Evolutionary conservation across 2,797 vertebrate genomes (phyloP).

Genomic region (Silurus lanzhouensis): DNA sequence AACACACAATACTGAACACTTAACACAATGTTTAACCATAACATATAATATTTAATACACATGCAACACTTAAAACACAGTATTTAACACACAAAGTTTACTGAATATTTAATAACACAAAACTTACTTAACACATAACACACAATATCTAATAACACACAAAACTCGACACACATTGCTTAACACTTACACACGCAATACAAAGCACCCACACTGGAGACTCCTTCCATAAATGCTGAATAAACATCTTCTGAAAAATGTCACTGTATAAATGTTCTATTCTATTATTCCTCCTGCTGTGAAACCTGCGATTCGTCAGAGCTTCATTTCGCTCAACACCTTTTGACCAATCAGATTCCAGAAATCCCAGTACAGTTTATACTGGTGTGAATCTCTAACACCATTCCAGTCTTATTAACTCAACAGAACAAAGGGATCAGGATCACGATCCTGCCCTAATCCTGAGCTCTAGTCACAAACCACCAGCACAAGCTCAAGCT

Average conservation of each 20-base stretch:
- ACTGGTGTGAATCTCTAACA: background rate
- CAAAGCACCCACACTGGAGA: background rate
- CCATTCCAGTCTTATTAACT: background rate
- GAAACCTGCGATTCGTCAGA: background rate
- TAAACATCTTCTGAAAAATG: background rate
- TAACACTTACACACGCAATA: background rate
- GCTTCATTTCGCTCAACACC: background rate
- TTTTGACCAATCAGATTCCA: slow-evolving; percentile 6
- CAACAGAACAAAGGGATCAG: background rate
- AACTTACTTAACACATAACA: background rate
- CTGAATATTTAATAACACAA: too few species aligned
- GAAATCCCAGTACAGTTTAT: background rate
- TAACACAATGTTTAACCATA: background rate
- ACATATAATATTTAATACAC: background rate
- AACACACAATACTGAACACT: background rate
- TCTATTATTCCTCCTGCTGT: too few species aligned
- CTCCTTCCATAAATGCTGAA: background rate
- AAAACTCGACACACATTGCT: background rate
- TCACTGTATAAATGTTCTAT: too few species aligned
- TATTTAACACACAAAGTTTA: background rate
- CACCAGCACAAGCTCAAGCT: background rate
- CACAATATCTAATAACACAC: background rate
- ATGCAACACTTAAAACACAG: background rate
- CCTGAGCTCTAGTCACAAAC: background rate
- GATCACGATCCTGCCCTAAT: background rate